These are phyloP conservation scores for Paradoxurus hermaphroditus DNA, from an alignment of 2,113 vertebrate species.

Conservation along the genomic window DNA sequence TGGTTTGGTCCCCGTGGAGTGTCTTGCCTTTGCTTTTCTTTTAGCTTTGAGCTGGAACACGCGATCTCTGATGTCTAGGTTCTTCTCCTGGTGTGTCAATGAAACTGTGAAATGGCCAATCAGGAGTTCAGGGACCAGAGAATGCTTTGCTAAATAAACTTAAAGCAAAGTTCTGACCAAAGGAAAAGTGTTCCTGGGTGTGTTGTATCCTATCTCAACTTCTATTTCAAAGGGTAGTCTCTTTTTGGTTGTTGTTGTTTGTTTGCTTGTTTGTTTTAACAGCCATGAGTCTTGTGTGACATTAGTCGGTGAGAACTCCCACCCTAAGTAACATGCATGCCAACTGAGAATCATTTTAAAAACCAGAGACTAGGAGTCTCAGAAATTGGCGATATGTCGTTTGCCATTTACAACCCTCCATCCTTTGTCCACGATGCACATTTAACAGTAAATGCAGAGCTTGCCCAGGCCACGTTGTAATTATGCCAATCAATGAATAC, in stretches of 20 bases:
- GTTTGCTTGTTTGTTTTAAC: not conserved
- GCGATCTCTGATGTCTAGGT: not conserved
- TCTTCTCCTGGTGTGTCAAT: not conserved
- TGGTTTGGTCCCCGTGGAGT: not conserved
- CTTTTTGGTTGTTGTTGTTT: not conserved
- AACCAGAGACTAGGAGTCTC: not conserved
- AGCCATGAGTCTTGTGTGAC: not conserved
- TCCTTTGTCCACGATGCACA: not conserved
- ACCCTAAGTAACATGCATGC: not conserved
- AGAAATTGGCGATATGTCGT: not conserved
- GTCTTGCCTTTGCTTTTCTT: not conserved
- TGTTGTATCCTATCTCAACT: not conserved
- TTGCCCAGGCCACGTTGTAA: not conserved
- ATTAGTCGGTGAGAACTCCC: not conserved
- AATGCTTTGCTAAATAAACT: not conserved
- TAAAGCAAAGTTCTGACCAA: not conserved
- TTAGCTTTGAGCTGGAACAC: not conserved
- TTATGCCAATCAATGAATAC: not conserved
- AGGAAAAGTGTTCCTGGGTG: not conserved
- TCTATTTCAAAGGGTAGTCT: not conserved
- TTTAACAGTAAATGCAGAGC: not conserved
- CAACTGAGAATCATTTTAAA: not conserved
- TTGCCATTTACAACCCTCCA: not conserved
- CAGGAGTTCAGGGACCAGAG: not conserved
- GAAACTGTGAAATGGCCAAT: not conserved